These are phyloP conservation scores for Periophthalmodon schlosseri DNA, from an alignment of 2,113 vertebrate species.

Conservation along the genomic window DNA sequence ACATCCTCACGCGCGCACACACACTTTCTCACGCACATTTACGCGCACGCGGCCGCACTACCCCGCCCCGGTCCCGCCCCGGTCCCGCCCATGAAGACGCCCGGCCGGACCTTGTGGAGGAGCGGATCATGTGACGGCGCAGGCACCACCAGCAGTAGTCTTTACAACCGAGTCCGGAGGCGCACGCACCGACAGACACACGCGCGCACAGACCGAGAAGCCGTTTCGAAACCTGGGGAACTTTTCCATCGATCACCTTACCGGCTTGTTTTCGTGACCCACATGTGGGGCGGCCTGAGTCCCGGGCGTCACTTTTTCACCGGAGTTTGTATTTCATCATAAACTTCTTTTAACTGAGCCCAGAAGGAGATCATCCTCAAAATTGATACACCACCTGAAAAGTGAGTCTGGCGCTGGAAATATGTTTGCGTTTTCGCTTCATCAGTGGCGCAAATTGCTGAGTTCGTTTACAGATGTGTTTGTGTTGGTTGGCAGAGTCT, in stretches of 20 bases:
- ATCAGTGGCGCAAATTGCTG: background rate
- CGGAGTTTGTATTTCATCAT: constrained; percentile 19
- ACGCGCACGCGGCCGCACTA: constrained; percentile 16
- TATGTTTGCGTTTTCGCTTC: background rate
- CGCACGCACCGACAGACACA: background rate
- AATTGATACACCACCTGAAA: constrained; percentile 30
- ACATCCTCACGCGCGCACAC: background rate
- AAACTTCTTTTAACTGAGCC: background rate
- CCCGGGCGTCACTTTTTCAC: constrained; percentile 57
- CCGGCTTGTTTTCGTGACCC: constrained; percentile 22
- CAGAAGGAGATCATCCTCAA: constrained; percentile 24
- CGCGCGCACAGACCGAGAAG: background rate
- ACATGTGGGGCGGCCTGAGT: constrained; percentile 36
- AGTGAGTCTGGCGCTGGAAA: constrained; percentile 34
- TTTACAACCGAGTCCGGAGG: background rate
- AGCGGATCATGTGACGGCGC: constrained; percentile 70
- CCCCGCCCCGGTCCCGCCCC: constrained; percentile 62
- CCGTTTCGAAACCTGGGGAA: constrained; percentile 63
- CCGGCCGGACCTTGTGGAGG: constrained; percentile 56
- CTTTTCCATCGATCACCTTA: constrained; percentile 56
- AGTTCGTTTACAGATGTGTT: background rate
- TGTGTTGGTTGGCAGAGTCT: background rate
- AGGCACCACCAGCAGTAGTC: constrained; percentile 42
- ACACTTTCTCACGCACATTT: background rate
- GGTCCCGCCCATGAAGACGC: constrained; percentile 30